These are phyloP conservation scores for Drosophila seguyi DNA, from an alignment of 1,140 invertebrate genomes.

Conservation along the genomic window DNA sequence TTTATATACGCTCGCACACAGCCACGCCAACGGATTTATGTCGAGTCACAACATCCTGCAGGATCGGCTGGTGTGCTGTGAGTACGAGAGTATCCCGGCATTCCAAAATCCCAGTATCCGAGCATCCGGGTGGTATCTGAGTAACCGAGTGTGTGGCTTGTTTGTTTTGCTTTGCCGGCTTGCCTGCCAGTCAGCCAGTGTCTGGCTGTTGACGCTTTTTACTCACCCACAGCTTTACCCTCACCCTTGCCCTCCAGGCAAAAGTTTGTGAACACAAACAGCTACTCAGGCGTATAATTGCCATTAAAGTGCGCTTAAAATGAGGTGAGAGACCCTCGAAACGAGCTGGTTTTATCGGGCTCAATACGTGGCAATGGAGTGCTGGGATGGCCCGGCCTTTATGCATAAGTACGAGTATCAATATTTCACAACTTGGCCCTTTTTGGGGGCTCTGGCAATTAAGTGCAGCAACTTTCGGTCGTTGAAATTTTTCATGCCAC, in stretches of 20 bases:
- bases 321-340: slow-evolving; percentile 49
- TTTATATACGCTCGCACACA: slow-evolving; percentile 48
- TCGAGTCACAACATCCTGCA: slow-evolving; percentile 45
- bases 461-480: slow-evolving; percentile 45
- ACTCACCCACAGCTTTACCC: slow-evolving; percentile 7
- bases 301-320: slow-evolving; percentile 75
- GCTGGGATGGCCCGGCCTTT: slow-evolving; percentile 17
- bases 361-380: slow-evolving; percentile 50
- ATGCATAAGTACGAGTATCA: slow-evolving; percentile 53
- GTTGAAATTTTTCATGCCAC: slow-evolving; percentile 49
- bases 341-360: slow-evolving; percentile 45
- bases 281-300: slow-evolving; percentile 71
- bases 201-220: slow-evolving; percentile 44
- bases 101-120: slow-evolving; percentile 4
- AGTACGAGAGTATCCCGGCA: not conserved
- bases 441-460: slow-evolving; percentile 43
- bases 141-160: slow-evolving; percentile 30
- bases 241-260: not conserved
- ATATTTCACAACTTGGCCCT: slow-evolving; percentile 54
- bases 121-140: slow-evolving; percentile 1
- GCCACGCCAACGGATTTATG: slow-evolving; percentile 66
- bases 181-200: slow-evolving; percentile 33
- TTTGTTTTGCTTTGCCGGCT: slow-evolving; percentile 28
- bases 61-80: slow-evolving; percentile 36
- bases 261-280: slow-evolving; percentile 68